Conservation (phyloP, 2,888 invertebrate species). For the Archaeoteleia sp. region DNA sequence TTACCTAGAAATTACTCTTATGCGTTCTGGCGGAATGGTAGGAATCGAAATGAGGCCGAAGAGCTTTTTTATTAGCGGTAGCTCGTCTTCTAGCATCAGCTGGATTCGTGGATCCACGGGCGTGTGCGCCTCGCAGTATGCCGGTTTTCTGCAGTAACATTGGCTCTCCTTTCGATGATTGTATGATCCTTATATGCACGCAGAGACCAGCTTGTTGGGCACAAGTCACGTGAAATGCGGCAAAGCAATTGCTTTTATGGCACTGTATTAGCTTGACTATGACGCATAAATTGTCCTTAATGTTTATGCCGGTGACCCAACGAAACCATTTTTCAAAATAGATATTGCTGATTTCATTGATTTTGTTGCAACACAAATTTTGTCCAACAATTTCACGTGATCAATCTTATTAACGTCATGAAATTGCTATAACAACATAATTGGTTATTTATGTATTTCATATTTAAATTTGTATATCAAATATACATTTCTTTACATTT, state of each 20-base stretch:
- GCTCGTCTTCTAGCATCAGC: slow-evolving; percentile 75
- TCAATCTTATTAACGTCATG: too few relatives aligned
- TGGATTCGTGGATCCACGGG: slow-evolving; percentile 78
- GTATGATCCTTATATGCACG: slow-evolving; percentile 97
- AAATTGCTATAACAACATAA: too few relatives aligned
- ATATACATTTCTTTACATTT: too few relatives aligned
- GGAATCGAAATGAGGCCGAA: slow-evolving; percentile 93
- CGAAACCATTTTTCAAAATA: too few relatives aligned
- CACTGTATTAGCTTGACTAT: too few relatives aligned
- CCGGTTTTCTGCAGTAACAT: slow-evolving; percentile 95
- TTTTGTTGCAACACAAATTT: too few relatives aligned
- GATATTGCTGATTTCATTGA: too few relatives aligned
- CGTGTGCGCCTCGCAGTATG: slow-evolving; percentile 96
- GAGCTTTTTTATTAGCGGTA: slow-evolving; percentile 84
- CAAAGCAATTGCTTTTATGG: slow-evolving; percentile 96
- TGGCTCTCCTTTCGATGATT: slow-evolving; percentile 81
- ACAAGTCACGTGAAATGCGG: slow-evolving; percentile 99
- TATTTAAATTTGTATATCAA: too few relatives aligned
- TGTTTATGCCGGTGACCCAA: too few relatives aligned
- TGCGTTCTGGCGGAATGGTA: slow-evolving; percentile 90
- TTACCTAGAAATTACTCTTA: slow-evolving; percentile 91
- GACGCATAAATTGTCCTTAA: too few relatives aligned
- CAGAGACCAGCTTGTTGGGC: slow-evolving; percentile 96
- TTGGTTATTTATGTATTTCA: too few relatives aligned
- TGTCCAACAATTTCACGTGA: too few relatives aligned